phyloP scores from a whole-genome alignment of 2,888 invertebrate genomes.

The Campaea margaritaria region DNA sequence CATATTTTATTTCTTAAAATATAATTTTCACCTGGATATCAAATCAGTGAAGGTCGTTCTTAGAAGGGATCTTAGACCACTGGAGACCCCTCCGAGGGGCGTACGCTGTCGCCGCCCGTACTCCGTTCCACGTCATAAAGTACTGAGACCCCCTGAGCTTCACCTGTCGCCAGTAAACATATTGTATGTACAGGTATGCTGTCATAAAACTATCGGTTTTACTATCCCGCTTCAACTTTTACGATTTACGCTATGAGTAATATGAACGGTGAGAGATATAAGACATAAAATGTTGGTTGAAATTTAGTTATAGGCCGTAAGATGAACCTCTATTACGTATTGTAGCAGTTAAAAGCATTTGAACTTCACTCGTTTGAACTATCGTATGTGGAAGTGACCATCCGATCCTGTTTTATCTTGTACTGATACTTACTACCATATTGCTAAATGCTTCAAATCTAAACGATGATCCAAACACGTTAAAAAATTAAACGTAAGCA shows the following conservation, averaged over 20 bases:
- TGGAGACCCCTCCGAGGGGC: neutral
- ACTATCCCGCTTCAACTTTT: constrained; percentile 66
- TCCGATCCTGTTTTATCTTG: too few species aligned
- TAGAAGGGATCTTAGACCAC: too few species aligned
- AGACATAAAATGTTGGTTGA: constrained; percentile 19
- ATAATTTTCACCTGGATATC: too few species aligned
- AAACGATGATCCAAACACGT: too few species aligned
- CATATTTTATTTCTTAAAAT: too few species aligned
- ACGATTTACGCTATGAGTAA: constrained; percentile 50
- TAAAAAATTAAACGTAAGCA: too few species aligned
- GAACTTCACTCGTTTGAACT: too few species aligned
- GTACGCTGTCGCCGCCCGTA: constrained; percentile 8
- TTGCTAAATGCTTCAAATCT: too few species aligned
- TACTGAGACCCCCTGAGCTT: constrained; percentile 45
- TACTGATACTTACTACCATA: too few species aligned
- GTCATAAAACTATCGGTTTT: constrained; percentile 73
- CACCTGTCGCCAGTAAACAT: constrained; percentile 72
- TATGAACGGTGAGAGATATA: constrained; percentile 16
- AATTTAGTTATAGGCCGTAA: constrained; percentile 22
- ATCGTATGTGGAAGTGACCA: too few species aligned
- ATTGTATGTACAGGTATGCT: constrained; percentile 21
- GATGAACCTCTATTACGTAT: neutral
- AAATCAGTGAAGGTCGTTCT: too few species aligned
- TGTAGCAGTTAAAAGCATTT: too few species aligned
- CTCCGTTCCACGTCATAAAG: constrained; percentile 52